Conservation (phyloP, 2,888 invertebrate genomes). For the Agonopterix alstromeriana region DNA sequence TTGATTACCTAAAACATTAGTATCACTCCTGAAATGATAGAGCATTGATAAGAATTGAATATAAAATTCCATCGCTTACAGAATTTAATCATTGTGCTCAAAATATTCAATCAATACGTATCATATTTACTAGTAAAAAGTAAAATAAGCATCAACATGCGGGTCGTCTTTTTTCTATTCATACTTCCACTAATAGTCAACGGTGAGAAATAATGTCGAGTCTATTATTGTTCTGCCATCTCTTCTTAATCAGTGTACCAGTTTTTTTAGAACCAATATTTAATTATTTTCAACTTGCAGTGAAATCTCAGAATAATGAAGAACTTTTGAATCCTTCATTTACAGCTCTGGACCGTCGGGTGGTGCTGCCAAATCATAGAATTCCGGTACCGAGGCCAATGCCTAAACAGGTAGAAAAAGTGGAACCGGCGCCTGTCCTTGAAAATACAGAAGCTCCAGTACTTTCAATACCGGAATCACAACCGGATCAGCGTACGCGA, state of each 20-base stretch:
- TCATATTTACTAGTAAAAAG: no score
- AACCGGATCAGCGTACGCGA: no score
- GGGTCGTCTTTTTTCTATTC: slow-evolving; percentile 20
- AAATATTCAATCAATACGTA: no score
- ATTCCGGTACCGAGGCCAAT: not conserved
- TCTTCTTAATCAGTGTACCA: not conserved
- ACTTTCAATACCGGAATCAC: no score
- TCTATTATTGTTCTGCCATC: not conserved
- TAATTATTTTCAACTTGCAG: not conserved
- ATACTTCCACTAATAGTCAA: slow-evolving; percentile 22
- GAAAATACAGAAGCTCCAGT: no score
- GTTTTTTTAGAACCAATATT: not conserved
- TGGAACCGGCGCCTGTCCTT: not conserved
- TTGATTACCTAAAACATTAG: slow-evolving; percentile 19
- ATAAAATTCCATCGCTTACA: no score
- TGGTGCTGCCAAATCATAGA: not conserved
- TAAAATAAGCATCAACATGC: slow-evolving; percentile 1
- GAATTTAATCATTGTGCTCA: no score
- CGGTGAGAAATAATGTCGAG: slow-evolving; percentile 27
- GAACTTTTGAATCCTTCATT: not conserved
- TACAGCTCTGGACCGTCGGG: no score
- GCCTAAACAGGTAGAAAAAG: not conserved
- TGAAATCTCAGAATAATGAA: not conserved
- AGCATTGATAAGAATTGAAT: no score
- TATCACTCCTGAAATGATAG: not conserved